phyloP scores from a whole-genome alignment of 2,888 invertebrate genomes.

The Plebejus melissa region DNA sequence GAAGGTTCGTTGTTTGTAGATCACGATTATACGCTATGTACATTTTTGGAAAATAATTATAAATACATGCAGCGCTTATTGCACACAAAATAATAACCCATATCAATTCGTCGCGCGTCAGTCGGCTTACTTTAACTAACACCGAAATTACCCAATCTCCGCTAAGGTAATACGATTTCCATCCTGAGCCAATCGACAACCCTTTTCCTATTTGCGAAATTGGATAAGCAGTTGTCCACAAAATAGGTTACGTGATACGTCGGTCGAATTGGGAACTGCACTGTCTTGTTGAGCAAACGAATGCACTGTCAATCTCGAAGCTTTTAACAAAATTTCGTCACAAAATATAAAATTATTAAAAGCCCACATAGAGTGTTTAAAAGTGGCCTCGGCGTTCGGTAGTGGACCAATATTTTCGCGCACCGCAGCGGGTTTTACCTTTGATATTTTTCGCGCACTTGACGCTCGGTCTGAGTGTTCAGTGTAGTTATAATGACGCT shows the following conservation, averaged over 20 bases:
- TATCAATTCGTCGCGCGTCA: background rate
- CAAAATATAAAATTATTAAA: slow-evolving; percentile 4
- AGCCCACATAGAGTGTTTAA: background rate
- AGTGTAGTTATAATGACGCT: slow-evolving; percentile 41
- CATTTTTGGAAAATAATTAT: no score
- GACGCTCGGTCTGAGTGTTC: slow-evolving; percentile 29
- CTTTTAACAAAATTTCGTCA: slow-evolving; percentile 5
- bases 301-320: background rate
- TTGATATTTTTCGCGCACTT: slow-evolving; percentile 30
- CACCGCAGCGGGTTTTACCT: slow-evolving; percentile 25
- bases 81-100: background rate
- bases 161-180: background rate
- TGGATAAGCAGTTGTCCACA: background rate
- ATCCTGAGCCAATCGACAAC: background rate
- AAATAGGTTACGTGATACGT: background rate
- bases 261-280: background rate
- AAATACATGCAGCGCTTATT: background rate
- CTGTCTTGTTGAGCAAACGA: background rate
- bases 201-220: background rate
- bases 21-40: no score
- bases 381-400: slow-evolving; percentile 7
- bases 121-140: background rate
- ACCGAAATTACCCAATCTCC: slow-evolving; percentile 1
- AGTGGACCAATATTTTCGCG: slow-evolving; percentile 25
- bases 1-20: no score